Base-by-base conservation (phyloP, 2,113 vertebrate genomes). In the Oxygymnocypris stewartii region DNA sequence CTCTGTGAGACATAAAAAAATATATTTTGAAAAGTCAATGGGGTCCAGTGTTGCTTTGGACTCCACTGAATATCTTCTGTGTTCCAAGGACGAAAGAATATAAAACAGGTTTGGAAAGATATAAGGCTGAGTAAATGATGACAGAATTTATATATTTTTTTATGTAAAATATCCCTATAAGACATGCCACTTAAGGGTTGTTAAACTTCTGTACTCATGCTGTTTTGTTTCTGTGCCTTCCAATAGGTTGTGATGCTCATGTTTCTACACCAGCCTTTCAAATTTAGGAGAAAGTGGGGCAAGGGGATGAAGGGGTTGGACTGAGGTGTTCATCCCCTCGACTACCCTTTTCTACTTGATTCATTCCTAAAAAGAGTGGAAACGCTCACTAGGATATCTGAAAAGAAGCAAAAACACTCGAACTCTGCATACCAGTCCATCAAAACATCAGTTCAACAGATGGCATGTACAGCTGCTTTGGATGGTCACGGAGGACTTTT, bases 191-290 rank as follows among this genome's bases (percentile, higher is more conserved):
- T 23, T 74, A 31, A 71, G 78, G 4, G 16, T 28, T 28, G 71
- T 28, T 61, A 74, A 47, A 37, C 81, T 71, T 59, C 67, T 84
- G 28, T 8, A 75, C 6, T 49, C 4, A 74, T 4, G 80, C 49
- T 61, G 20, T 31, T 82, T n/a, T 82, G 65, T 82, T 85, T 47
- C 51, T 73, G 16, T 87, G 16, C 14, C 76, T 54, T 63, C 40
- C 37, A 49, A 4, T 49, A 87, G 85, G 87, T 73, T 65, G 23
- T 79, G 85, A 79, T 79, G 82, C 79, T 81, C 28, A 57, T n/a
- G n/a, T 79, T 82, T 79, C 82, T 57, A 13, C 18, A 54, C 71
- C 74, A 63, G 82, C 71, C 81, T 59, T 20, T 67, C 47, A 20
- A 82, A 81, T 49, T 31, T 67, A 84, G 69, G 75, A 74, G 20